Base-by-base conservation (phyloP, 2,888 invertebrate species). In the Leptopterna dolabrata region DNA sequence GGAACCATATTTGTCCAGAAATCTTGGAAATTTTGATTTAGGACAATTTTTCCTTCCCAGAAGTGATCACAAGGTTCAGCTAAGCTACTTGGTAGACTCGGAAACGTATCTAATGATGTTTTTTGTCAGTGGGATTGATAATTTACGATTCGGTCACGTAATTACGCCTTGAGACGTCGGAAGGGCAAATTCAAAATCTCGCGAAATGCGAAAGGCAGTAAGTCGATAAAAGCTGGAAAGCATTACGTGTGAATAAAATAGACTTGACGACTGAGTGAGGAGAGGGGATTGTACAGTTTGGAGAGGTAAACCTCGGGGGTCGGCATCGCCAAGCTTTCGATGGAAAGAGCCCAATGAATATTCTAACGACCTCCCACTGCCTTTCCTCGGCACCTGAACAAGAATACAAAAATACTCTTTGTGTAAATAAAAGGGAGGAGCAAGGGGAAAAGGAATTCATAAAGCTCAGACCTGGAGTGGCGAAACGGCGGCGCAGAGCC, bases 341-440 rank as follows among this genome's bases (percentile, higher is more conserved):
- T 43, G 55, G 55, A 55, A 55, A 55, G 55, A 55, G 55, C 55
- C 55, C 55, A 55, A 55, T 55, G 55, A 55, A 55, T 55, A 55
- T 55, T 55, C 55, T n/a, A 55, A 55, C 16, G 55, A 55, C 55
- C 55, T 55, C 55, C 55, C 55, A 1, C 19, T 7, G 55, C 55
- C 55, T 51, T 43, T 16, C 51, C 51, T 55, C 55, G 1, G 55
- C 55, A 55, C 55, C 55, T 55, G 55, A 76, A 76, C 76, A 76
- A 76, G 76, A 76, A 76, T 76, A 76, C 76, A 76, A 76, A n/a
- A n/a, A 76, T 76, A 41, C 76, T 43, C 76, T 36, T n/a, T 36
- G 76, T 76, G 76, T 76, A 76, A 76, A 76, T 76, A 76, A 76
- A 76, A 36, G 36, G 76, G 41, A 43, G 43, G n/a, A n/a, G n/a